These are phyloP conservation scores for Fistularia commersonii DNA, from an alignment of 2,797 vertebrate species.

Conservation along the genomic window DNA sequence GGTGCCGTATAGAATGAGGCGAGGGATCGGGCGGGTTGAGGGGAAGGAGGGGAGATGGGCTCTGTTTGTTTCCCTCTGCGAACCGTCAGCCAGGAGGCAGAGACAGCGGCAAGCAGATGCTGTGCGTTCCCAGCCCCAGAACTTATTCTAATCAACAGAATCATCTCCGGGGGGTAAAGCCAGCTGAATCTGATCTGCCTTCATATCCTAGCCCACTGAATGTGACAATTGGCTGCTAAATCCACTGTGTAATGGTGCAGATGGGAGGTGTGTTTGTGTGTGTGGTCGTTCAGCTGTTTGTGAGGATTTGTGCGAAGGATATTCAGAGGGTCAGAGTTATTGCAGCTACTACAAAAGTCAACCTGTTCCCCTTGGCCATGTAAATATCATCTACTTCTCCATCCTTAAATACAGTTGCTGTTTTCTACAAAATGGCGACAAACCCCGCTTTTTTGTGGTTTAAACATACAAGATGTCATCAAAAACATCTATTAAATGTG, in stretches of 20 bases:
- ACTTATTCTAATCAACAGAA: slow-evolving; percentile 60
- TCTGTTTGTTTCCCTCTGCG: slow-evolving; percentile 39
- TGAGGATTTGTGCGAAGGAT: slow-evolving; percentile 13
- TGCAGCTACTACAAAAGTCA: slow-evolving; percentile 10
- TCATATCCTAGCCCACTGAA: slow-evolving; percentile 37
- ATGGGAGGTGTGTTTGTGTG: slow-evolving; percentile 24
- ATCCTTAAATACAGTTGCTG: slow-evolving; percentile 31
- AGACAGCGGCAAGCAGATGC: slow-evolving; percentile 48
- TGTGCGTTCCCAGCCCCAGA: slow-evolving; percentile 47
- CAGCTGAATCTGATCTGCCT: slow-evolving; percentile 49
- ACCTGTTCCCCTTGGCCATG: slow-evolving; percentile 3
- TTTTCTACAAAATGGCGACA: slow-evolving; percentile 45
- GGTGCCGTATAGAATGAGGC: slow-evolving; percentile 31
- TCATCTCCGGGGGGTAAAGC: slow-evolving; percentile 47
- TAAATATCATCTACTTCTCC: slow-evolving; percentile 23
- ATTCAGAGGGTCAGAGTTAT: slow-evolving; percentile 18
- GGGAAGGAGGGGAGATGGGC: slow-evolving; percentile 15
- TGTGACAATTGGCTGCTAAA: slow-evolving; percentile 53
- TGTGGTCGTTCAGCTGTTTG: slow-evolving; percentile 1
- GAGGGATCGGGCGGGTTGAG: neutral
- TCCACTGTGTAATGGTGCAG: slow-evolving; percentile 55
- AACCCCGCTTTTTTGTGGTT: no score
- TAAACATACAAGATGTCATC: no score
- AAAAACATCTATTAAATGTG: no score
- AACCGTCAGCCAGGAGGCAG: slow-evolving; percentile 40